phyloP scores from a whole-genome alignment of 2,888 invertebrate genomes.

The Parapristionchus giblindavisi region DNA sequence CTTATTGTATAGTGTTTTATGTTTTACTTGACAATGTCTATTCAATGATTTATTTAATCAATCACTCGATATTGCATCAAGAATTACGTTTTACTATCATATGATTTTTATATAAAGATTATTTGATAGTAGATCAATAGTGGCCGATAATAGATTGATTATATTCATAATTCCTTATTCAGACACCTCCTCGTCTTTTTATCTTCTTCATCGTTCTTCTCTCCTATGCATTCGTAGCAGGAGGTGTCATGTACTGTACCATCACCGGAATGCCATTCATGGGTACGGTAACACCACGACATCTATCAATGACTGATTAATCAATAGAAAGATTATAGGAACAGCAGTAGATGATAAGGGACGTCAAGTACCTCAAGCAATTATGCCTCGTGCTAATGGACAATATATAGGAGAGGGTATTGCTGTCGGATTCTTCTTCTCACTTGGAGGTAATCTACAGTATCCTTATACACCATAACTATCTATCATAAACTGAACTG shows the following conservation, averaged over 20 bases:
- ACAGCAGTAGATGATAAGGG: neutral
- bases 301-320: neutral
- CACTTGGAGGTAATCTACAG: neutral
- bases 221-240: neutral
- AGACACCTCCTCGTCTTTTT: neutral
- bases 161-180: neutral
- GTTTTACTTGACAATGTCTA: too few relatives aligned
- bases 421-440: conserved; percentile 18
- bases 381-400: conserved; percentile 16
- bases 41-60: too few relatives aligned
- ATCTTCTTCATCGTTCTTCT: conserved; percentile 3
- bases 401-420: conserved; percentile 19
- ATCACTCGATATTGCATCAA: too few relatives aligned
- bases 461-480: neutral
- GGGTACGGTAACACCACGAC: neutral
- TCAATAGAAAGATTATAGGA: neutral
- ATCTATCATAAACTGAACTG: neutral
- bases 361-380: neutral
- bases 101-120: too few relatives aligned
- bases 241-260: conserved; percentile 19
- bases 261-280: conserved; percentile 26
- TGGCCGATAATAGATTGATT: too few relatives aligned
- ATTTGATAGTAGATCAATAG: too few relatives aligned
- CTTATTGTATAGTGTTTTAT: too few relatives aligned
- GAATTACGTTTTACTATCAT: too few relatives aligned